Evolutionary conservation across 2,888 invertebrate species (phyloP).

Genomic region (Parnassius smintheus): DNA sequence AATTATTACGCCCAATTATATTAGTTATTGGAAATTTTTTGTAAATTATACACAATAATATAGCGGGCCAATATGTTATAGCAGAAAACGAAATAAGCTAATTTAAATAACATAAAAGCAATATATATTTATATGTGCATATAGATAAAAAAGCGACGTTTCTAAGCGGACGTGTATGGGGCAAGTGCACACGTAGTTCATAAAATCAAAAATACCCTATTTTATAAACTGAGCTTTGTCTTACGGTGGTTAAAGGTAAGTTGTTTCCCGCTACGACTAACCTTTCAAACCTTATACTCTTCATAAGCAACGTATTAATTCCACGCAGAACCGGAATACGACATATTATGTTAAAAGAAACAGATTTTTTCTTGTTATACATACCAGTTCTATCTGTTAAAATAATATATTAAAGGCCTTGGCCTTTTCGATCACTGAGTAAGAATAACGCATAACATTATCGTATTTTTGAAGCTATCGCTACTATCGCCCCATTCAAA

Average conservation of each 20-base stretch:
- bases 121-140: background rate
- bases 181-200: background rate
- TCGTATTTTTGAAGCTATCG: conserved; percentile 1
- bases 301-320: conserved; percentile 7
- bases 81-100: background rate
- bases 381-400: conserved; percentile 10
- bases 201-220: conserved; percentile 17
- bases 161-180: background rate
- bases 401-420: conserved; percentile 4
- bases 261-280: conserved; percentile 3
- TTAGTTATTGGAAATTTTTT: too few relatives aligned
- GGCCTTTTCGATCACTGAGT: conserved; percentile 3
- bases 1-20: too few relatives aligned
- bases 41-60: too few relatives aligned
- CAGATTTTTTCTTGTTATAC: background rate
- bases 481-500: background rate
- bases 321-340: background rate
- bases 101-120: background rate
- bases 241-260: conserved; percentile 10
- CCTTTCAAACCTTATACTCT: background rate
- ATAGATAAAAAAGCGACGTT: background rate
- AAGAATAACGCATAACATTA: background rate
- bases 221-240: conserved; percentile 13
- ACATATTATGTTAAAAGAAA: background rate
- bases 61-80: too few relatives aligned